Percentiles rank a stretch among this genome's conserved stretches.
Evolutionary conservation across 2,888 invertebrate genomes (phyloP).

Genomic region (Hylaea fasciaria): DNA sequence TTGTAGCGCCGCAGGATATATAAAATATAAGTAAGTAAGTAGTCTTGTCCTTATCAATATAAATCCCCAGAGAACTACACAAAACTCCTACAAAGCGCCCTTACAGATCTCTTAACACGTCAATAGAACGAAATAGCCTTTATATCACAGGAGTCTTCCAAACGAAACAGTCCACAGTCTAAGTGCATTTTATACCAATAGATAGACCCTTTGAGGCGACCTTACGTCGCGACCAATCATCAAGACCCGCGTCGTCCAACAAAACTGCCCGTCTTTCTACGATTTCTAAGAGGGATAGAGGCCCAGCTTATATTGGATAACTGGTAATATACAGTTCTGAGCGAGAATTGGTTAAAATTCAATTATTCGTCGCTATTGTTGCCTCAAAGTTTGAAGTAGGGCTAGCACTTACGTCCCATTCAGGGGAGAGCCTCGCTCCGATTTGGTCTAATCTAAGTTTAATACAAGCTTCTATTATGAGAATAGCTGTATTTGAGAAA

Average conservation of each 20-base stretch:
- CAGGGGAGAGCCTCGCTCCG: constrained; percentile 50
- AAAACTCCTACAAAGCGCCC: too few relatives aligned
- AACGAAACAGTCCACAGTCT: constrained; percentile 63
- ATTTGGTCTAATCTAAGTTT: constrained; percentile 63
- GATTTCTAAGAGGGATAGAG: constrained; percentile 16
- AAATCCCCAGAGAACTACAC: too few relatives aligned
- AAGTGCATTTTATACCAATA: constrained; percentile 72
- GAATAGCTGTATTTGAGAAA: constrained; percentile 27
- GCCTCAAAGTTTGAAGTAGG: constrained; percentile 62
- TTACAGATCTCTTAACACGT: constrained; percentile 5
- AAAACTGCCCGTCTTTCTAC: constrained; percentile 34
- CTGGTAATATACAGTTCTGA: constrained; percentile 52
- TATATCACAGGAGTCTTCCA: constrained; percentile 39
- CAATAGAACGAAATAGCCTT: constrained; percentile 9
- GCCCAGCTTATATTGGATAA: constrained; percentile 47
- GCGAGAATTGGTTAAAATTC: constrained; percentile 74
- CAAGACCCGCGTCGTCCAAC: constrained; percentile 41
- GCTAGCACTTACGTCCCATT: constrained; percentile 60
- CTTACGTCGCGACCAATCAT: constrained; percentile 45
- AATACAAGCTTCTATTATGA: constrained; percentile 51
- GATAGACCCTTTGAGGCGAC: constrained; percentile 63
- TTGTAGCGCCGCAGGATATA: too few relatives aligned
- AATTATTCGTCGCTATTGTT: constrained; percentile 73
- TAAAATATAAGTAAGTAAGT: too few relatives aligned
- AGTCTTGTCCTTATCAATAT: too few relatives aligned